A percentile compares a stretch with the other conserved stretches of the same genome.
Evolutionary conservation across 2,797 vertebrate genomes (phyloP).

Genomic region (Acanthopagrus latus): DNA sequence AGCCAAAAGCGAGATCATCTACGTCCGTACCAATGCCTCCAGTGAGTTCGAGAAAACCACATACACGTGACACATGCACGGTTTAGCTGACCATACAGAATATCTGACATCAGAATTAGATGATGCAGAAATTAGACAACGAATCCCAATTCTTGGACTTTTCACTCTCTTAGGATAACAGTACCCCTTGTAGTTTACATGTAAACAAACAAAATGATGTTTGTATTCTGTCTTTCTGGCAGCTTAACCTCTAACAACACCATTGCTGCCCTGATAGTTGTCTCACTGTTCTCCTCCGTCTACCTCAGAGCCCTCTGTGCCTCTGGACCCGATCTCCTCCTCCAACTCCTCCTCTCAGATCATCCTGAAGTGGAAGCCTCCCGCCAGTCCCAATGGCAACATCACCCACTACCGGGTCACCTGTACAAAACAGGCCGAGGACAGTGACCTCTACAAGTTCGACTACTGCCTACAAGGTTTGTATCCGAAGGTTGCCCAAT

Average conservation of each 20-base stretch:
- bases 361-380: constrained; percentile 96
- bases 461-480: constrained; percentile 97
- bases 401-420: constrained; percentile 96
- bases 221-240: constrained; percentile 1
- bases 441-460: constrained; percentile 92
- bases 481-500: constrained; percentile 3
- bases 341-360: constrained; percentile 98
- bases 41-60: constrained; percentile 84
- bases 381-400: constrained; percentile 95
- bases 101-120: neutral
- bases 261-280: neutral
- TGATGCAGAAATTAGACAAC: neutral
- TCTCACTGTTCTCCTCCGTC: constrained; percentile 4
- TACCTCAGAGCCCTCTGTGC: constrained; percentile 91
- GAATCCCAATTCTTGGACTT: neutral
- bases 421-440: constrained; percentile 92
- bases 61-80: neutral
- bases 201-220: constrained; percentile 18
- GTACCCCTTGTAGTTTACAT: neutral
- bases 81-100: neutral
- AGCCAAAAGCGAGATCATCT: constrained; percentile 97
- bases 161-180: neutral
- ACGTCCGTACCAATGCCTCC: constrained; percentile 92
- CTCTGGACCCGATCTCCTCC: constrained; percentile 93
- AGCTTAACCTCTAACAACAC: neutral